Percentiles rank a stretch among this genome's conserved stretches.
These are phyloP conservation scores for Solea senegalensis DNA, from an alignment of 2,113 vertebrate genomes.

Conservation along the genomic window DNA sequence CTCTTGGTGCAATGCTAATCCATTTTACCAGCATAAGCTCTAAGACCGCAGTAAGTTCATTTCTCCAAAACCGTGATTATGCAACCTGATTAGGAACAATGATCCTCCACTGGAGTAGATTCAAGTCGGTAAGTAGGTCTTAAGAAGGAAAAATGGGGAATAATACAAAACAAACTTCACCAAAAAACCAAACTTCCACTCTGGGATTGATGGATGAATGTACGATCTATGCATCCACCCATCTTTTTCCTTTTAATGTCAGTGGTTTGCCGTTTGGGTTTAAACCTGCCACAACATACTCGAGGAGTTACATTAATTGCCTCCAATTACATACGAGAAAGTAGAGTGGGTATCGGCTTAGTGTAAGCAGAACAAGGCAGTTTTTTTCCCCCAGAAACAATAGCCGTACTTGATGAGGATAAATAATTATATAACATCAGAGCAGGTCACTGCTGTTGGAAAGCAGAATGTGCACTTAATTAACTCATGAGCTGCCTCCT, in stretches of 20 bases:
- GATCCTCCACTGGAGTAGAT: not conserved
- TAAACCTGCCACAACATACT: conserved; percentile 38
- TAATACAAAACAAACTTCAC: conserved; percentile 12
- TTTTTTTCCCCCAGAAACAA: conserved; percentile 59
- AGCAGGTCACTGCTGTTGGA: conserved; percentile 28
- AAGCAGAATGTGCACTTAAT: conserved; percentile 1
- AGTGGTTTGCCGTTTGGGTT: conserved; percentile 37
- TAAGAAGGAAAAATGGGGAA: not conserved
- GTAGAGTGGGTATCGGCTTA: conserved; percentile 50
- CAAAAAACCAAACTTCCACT: not conserved
- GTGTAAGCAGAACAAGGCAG: conserved; percentile 39
- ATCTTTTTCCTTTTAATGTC: not conserved
- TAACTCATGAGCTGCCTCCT: conserved; percentile 33
- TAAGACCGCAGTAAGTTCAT: conserved; percentile 22
- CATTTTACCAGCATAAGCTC: conserved; percentile 30
- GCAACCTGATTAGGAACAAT: conserved; percentile 60
- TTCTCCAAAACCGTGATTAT: conserved; percentile 49
- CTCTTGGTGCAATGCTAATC: conserved; percentile 48
- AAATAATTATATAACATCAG: conserved; percentile 61
- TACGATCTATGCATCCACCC: not conserved
- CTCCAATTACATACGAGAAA: conserved; percentile 2
- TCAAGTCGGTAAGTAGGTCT: conserved; percentile 35
- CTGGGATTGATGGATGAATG: too few species aligned
- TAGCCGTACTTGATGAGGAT: conserved; percentile 52
- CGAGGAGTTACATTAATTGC: conserved; percentile 18